Conservation (phyloP, 2,888 invertebrate species). For the Conistra vaccinii region DNA sequence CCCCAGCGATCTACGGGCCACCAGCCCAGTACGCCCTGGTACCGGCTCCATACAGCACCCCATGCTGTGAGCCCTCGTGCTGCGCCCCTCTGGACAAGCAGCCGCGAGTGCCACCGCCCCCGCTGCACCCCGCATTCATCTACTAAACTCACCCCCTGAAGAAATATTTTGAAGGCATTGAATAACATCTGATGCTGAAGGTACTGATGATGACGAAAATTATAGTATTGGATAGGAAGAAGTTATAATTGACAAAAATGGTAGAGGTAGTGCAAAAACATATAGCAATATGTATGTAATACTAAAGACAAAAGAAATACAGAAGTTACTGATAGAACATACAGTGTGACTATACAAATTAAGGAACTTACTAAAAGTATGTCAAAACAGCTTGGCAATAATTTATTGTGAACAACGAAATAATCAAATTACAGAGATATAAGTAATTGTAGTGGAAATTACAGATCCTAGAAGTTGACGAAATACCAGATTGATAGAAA, state of each 20-base stretch:
- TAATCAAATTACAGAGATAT: slow-evolving; percentile 13
- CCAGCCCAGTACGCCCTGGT: slow-evolving; percentile 85
- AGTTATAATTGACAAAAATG: not conserved
- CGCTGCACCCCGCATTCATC: slow-evolving; percentile 87
- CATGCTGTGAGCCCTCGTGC: slow-evolving; percentile 86
- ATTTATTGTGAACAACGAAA: slow-evolving; percentile 36
- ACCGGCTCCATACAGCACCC: slow-evolving; percentile 84
- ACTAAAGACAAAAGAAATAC: not conserved
- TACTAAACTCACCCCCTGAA: slow-evolving; percentile 74
- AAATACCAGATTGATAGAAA: slow-evolving; percentile 16
- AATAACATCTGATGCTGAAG: slow-evolving; percentile 29
- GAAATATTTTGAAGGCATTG: slow-evolving; percentile 64
- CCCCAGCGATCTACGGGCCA: slow-evolving; percentile 84
- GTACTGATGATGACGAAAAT: not conserved
- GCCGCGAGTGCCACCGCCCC: slow-evolving; percentile 84
- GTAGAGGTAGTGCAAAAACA: not conserved
- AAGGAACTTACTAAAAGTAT: not conserved
- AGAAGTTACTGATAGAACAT: slow-evolving; percentile 1
- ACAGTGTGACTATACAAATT: slow-evolving; percentile 12
- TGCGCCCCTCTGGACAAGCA: slow-evolving; percentile 86
- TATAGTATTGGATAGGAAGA: not conserved
- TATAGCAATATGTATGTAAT: not conserved
- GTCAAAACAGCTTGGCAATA: slow-evolving; percentile 31
- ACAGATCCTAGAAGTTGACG: slow-evolving; percentile 17
- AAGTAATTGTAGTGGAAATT: not conserved